A percentile compares a stretch with the other conserved stretches of the same genome.
Conservation (phyloP, 1,140 invertebrate genomes). For the Philotrypesis tridentata region DNA sequence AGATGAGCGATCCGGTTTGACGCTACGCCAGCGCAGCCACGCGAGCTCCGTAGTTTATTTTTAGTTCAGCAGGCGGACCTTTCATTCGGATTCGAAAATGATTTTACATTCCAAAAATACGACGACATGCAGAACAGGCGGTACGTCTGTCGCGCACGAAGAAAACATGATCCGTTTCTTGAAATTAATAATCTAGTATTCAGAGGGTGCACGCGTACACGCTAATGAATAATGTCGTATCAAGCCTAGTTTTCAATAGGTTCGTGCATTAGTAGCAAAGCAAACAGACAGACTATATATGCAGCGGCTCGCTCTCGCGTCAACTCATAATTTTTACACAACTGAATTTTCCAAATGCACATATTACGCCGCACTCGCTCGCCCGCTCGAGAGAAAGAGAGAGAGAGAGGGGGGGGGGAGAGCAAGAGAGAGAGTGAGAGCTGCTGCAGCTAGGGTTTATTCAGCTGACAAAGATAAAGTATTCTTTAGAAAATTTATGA, state of each 20-base stretch:
- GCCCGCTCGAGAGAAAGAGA: neutral
- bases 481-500: conserved; percentile 48
- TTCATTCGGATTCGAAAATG: conserved; percentile 11
- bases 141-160: neutral
- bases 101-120: conserved; percentile 24
- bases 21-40: too few relatives aligned
- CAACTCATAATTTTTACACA: conserved; percentile 39
- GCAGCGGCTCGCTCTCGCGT: neutral
- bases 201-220: neutral
- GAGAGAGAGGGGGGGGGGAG: too few relatives aligned
- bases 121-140: neutral
- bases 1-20: neutral
- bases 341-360: conserved; percentile 39
- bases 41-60: neutral
- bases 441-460: conserved; percentile 28
- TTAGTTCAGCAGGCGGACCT: conserved; percentile 23
- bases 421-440: too few relatives aligned
- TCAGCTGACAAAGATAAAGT: conserved; percentile 45
- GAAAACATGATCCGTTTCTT: conserved; percentile 17
- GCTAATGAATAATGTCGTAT: conserved; percentile 34
- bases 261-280: conserved; percentile 2
- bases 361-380: conserved; percentile 6
- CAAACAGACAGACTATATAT: neutral
- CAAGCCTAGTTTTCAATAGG: conserved; percentile 44
- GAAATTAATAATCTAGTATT: conserved; percentile 22